Evolutionary conservation across 2,113 vertebrate genomes (phyloP).

Genomic region (Saccopteryx bilineata): DNA sequence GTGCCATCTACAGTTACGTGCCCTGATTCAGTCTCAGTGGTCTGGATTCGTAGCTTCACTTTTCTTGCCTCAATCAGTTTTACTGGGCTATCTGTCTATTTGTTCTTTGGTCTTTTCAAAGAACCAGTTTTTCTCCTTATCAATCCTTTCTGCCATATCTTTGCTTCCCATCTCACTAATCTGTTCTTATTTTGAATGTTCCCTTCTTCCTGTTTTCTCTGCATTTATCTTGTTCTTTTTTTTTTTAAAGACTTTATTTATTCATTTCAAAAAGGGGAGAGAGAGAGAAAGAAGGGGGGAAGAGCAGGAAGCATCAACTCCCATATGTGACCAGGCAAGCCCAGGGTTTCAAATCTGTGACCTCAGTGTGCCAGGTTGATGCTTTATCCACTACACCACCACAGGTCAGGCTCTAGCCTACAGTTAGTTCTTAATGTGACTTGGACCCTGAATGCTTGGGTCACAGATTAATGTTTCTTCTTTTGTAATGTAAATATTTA

Average conservation of each 20-base stretch:
- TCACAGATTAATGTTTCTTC: background rate
- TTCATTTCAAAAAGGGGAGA: too few species aligned
- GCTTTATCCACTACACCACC: too few species aligned
- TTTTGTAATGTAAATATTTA: background rate
- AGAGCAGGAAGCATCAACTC: too few species aligned
- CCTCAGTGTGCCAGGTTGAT: too few species aligned
- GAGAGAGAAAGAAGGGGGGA: too few species aligned
- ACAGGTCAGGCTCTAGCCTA: too few species aligned
- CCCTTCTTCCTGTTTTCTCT: background rate
- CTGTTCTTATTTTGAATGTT: background rate
- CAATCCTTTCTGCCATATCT: background rate
- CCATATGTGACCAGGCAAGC: too few species aligned
- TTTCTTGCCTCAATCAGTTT: background rate
- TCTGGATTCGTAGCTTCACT: background rate
- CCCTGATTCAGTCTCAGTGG: background rate
- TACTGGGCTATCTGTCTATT: too few species aligned
- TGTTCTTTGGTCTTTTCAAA: background rate
- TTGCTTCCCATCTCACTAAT: background rate
- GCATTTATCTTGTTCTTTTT: too few species aligned
- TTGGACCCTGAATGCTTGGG: background rate
- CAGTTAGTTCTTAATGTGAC: too few species aligned
- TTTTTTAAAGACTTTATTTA: too few species aligned
- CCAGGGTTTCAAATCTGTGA: too few species aligned
- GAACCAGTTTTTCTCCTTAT: background rate
- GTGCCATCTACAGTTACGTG: fast-evolving